Evolutionary conservation across 2,888 invertebrate genomes (phyloP).

Genomic region (Cheilosia vernalis): DNA sequence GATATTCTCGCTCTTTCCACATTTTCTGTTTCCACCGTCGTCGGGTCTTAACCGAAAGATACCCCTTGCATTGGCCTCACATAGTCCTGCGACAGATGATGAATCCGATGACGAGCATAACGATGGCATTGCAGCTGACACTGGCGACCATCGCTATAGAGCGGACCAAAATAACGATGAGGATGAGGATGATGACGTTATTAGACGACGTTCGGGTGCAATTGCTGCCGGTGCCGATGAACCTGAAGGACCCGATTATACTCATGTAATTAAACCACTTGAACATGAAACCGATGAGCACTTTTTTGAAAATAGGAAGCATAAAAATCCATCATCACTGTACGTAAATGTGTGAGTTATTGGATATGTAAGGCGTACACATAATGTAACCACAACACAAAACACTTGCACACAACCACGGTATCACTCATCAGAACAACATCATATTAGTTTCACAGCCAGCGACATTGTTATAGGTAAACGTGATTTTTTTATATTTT

Average conservation of each 20-base stretch:
- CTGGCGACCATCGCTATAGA: slow-evolving; percentile 78
- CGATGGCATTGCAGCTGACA: slow-evolving; percentile 67
- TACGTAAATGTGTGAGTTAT: slow-evolving; percentile 77
- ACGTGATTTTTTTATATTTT: background rate
- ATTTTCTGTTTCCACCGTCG: slow-evolving; percentile 86
- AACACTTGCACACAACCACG: slow-evolving; percentile 19
- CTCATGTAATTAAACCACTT: slow-evolving; percentile 74
- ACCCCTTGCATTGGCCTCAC: slow-evolving; percentile 83
- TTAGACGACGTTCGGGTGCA: slow-evolving; percentile 50
- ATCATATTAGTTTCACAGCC: slow-evolving; percentile 3
- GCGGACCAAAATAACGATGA: slow-evolving; percentile 77
- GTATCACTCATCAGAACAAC: slow-evolving; percentile 2
- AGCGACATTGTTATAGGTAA: slow-evolving; percentile 1
- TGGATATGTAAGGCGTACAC: slow-evolving; percentile 64
- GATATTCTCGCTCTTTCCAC: slow-evolving; percentile 85
- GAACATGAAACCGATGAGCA: slow-evolving; percentile 76
- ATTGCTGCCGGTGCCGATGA: slow-evolving; percentile 67
- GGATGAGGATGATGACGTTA: slow-evolving; percentile 59
- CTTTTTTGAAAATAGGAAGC: slow-evolving; percentile 75
- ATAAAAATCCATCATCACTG: slow-evolving; percentile 77
- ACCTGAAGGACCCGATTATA: slow-evolving; percentile 73
- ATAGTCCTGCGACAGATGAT: slow-evolving; percentile 83
- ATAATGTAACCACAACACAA: slow-evolving; percentile 6
- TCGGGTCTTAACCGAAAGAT: slow-evolving; percentile 82
- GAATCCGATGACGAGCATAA: slow-evolving; percentile 79